These are phyloP conservation scores for Pseudopodoces humilis DNA, from an alignment of 2,113 vertebrate species.

Conservation along the genomic window DNA sequence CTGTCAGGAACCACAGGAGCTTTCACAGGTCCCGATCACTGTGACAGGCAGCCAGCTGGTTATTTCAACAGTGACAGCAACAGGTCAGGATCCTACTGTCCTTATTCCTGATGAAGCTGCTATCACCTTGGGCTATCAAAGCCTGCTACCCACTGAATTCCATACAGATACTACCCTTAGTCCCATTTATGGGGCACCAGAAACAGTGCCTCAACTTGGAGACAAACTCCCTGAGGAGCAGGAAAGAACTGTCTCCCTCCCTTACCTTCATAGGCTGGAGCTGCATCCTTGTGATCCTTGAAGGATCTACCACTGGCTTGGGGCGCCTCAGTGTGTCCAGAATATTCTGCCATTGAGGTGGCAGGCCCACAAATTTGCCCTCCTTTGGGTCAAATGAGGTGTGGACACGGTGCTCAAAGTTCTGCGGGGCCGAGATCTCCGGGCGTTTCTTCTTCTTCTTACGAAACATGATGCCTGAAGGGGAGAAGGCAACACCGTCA, in stretches of 20 bases:
- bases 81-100: neutral
- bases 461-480: slow-evolving; percentile 87
- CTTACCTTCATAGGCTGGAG: slow-evolving; percentile 96
- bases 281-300: slow-evolving; percentile 92
- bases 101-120: neutral
- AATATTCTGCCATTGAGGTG: slow-evolving; percentile 97
- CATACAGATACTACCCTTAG: neutral
- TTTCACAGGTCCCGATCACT: neutral
- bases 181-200: neutral
- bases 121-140: neutral
- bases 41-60: neutral
- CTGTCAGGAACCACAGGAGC: neutral
- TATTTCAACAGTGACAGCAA: neutral
- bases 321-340: slow-evolving; percentile 92
- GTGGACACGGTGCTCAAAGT: slow-evolving; percentile 97
- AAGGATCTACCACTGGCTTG: slow-evolving; percentile 95
- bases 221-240: neutral
- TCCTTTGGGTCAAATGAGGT: slow-evolving; percentile 94
- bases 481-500: neutral
- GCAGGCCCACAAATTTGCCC: slow-evolving; percentile 93
- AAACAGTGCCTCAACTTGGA: neutral
- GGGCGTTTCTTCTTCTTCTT: slow-evolving; percentile 99
- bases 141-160: neutral
- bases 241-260: neutral
- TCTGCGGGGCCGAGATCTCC: slow-evolving; percentile 94